A percentile compares a stretch with the other conserved stretches of the same genome.
Evolutionary conservation across 2,797 vertebrate species (phyloP).

Genomic region (Pseudochirops corinnae): DNA sequence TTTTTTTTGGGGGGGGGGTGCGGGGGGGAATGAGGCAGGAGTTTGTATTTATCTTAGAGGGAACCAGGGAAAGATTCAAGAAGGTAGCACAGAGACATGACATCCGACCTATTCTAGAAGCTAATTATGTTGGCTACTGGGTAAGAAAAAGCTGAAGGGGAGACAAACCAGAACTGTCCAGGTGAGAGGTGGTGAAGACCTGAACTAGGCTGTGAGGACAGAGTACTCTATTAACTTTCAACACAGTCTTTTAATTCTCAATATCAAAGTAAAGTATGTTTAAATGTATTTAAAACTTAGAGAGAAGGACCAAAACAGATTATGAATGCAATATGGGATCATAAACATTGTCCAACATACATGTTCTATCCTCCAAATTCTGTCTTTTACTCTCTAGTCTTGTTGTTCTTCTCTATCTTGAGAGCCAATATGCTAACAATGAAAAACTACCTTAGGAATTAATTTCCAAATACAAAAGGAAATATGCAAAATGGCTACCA

Average conservation of each 20-base stretch:
- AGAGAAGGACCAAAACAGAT: not conserved
- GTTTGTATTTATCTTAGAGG: no score
- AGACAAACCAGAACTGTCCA: not conserved
- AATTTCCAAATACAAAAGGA: constrained; percentile 1
- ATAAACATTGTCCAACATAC: not conserved
- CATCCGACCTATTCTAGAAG: not conserved
- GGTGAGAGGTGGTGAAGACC: not conserved
- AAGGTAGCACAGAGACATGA: not conserved
- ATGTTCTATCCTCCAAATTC: not conserved
- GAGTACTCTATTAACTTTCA: not conserved
- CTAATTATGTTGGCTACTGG: not conserved
- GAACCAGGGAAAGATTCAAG: not conserved
- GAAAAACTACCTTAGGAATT: constrained; percentile 37
- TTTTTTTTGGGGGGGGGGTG: no score
- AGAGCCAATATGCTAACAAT: not conserved
- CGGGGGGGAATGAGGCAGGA: not conserved
- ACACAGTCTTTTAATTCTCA: not conserved
- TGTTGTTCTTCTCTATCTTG: not conserved
- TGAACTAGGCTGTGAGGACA: not conserved
- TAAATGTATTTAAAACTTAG: not conserved
- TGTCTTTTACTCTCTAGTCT: not conserved
- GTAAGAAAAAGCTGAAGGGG: not conserved
- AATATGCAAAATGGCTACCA: not conserved
- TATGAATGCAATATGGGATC: not conserved
- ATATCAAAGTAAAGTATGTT: not conserved